phyloP scores from a whole-genome alignment of 2,888 invertebrate genomes.

The Ceriagrion tenellum region DNA sequence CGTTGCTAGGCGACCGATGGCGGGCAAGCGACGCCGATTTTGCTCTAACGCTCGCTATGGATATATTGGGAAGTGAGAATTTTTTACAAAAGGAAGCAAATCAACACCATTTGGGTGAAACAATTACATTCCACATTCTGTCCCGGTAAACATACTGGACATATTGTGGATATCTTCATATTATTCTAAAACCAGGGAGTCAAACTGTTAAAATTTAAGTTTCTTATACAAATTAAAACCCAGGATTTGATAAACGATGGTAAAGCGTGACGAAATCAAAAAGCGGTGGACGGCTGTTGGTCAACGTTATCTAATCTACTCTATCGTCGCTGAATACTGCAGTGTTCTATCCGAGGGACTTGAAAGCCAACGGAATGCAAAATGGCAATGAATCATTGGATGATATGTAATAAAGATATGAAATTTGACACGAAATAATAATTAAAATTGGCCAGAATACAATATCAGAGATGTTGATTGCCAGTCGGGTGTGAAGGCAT shows the following conservation, averaged over 20 bases:
- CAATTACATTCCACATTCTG: not conserved
- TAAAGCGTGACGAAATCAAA: not conserved
- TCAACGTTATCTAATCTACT: not conserved
- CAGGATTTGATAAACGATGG: no score
- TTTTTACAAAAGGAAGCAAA: not conserved
- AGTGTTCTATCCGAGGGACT: no score
- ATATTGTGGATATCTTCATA: not conserved
- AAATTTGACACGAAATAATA: no score
- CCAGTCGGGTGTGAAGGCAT: no score
- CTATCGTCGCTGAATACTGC: not conserved
- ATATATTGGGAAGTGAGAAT: not conserved
- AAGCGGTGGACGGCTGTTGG: not conserved
- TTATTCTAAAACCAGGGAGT: conserved; percentile 48
- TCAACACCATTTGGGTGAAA: not conserved
- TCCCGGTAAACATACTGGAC: not conserved
- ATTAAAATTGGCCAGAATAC: no score
- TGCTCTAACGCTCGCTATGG: not conserved
- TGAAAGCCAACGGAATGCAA: no score
- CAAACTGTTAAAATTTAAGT: not conserved
- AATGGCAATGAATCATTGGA: no score
- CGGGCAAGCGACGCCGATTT: not conserved
- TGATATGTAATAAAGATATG: no score
- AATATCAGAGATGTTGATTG: no score
- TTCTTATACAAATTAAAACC: no score
- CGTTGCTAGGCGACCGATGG: not conserved